Conservation (phyloP, 2,113 vertebrate genomes). For the Uropsilus gracilis region DNA sequence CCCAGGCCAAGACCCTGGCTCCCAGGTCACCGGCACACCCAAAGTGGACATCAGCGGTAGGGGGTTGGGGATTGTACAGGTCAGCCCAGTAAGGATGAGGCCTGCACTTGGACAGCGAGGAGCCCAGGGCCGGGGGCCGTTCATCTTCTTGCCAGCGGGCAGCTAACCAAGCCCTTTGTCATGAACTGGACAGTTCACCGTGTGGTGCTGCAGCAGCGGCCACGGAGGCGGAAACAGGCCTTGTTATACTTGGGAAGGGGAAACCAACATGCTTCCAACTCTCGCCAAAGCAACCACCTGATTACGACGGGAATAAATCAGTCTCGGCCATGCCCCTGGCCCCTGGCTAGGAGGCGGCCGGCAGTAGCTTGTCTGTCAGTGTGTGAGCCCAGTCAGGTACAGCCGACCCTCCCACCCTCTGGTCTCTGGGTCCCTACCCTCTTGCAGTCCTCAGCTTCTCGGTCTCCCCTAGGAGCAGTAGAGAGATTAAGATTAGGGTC, state of each 20-base stretch:
- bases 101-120: not conserved
- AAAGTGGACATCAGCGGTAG: not conserved
- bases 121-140: not conserved
- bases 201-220: constrained; percentile 59
- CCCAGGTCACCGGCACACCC: not conserved
- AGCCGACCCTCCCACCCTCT: not conserved
- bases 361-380: not conserved
- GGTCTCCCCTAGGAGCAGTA: not conserved
- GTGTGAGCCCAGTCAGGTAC: not conserved
- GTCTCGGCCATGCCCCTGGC: constrained; percentile 1
- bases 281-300: constrained; percentile 65
- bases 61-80: not conserved
- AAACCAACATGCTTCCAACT: constrained; percentile 74
- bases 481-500: not conserved
- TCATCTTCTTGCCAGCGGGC: constrained; percentile 21
- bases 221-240: constrained; percentile 65
- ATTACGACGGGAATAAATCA: constrained; percentile 60
- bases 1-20: constrained; percentile 18
- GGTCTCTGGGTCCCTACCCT: not conserved
- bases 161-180: constrained; percentile 74
- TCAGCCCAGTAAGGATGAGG: accelerated
- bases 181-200: constrained; percentile 65
- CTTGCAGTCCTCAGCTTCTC: not conserved
- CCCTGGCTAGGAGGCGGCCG: not conserved
- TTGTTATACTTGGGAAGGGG: constrained; percentile 71